Conservation (phyloP, 2,113 vertebrate genomes). For the Protobothrops mucrosquamatus region DNA sequence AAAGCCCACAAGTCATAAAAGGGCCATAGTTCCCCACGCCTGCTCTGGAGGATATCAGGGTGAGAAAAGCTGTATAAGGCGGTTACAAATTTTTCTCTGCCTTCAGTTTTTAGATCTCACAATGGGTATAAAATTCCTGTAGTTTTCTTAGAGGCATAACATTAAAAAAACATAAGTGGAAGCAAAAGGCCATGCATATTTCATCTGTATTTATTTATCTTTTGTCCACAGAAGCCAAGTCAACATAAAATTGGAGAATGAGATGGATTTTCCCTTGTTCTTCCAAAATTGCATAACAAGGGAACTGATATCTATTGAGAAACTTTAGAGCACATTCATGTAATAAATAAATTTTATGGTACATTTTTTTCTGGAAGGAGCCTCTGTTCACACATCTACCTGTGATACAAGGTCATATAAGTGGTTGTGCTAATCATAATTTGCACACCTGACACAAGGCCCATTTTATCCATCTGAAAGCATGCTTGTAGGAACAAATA, state of each 20-base stretch:
- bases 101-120: too few relatives aligned
- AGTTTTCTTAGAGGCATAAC: neutral
- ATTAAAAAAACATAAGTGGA: neutral
- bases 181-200: neutral
- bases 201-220: neutral
- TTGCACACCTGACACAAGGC: neutral
- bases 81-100: too few relatives aligned
- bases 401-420: neutral
- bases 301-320: neutral
- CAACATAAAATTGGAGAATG: neutral
- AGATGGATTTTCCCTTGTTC: neutral
- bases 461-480: neutral
- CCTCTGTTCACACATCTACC: neutral
- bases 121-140: too few relatives aligned
- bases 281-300: neutral
- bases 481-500: too few relatives aligned
- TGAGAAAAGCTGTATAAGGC: too few relatives aligned
- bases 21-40: too few relatives aligned
- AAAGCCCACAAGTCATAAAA: too few relatives aligned
- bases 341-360: too few relatives aligned
- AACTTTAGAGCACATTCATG: neutral
- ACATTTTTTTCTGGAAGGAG: neutral
- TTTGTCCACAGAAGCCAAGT: neutral
- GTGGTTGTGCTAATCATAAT: neutral
- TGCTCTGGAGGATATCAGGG: too few relatives aligned